phyloP scores from a whole-genome alignment of 2,888 invertebrate species.

The Tiliacea aurago region DNA sequence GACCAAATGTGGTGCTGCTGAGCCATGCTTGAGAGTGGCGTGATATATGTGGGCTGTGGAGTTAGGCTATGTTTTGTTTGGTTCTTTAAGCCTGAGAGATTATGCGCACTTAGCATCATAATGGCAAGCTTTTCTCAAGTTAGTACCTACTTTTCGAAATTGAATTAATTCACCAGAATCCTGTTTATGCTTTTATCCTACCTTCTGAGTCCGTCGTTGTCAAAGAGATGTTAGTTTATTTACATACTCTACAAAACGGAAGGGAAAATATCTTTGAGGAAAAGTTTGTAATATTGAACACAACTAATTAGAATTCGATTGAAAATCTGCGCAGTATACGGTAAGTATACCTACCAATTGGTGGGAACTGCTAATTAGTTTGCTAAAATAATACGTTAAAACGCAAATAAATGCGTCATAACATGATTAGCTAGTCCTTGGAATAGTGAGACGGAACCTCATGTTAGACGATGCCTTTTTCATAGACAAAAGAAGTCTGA shows the following conservation, averaged over 20 bases:
- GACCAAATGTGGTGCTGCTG: slow-evolving; percentile 70
- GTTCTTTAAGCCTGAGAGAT: background rate
- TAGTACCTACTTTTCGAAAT: background rate
- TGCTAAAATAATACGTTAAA: slow-evolving; percentile 40
- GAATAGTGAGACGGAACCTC: slow-evolving; percentile 24
- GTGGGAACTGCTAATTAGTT: slow-evolving; percentile 36
- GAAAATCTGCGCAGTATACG: slow-evolving; percentile 41
- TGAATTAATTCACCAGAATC: background rate
- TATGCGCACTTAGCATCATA: background rate
- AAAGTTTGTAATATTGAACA: slow-evolving; percentile 1
- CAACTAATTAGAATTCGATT: slow-evolving; percentile 23
- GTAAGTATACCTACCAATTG: slow-evolving; percentile 21
- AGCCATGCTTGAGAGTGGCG: slow-evolving; percentile 13
- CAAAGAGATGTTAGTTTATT: background rate
- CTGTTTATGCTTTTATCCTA: background rate
- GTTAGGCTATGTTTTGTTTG: background rate
- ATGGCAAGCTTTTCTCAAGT: background rate
- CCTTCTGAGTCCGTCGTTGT: background rate
- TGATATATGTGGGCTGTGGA: slow-evolving; percentile 10
- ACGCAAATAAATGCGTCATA: slow-evolving; percentile 49
- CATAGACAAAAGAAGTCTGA: slow-evolving; percentile 41
- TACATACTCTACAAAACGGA: background rate
- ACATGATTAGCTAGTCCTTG: slow-evolving; percentile 44
- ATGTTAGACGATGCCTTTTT: slow-evolving; percentile 40
- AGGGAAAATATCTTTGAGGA: background rate